Evolutionary conservation across 2,888 invertebrate genomes (phyloP).

Genomic region (Platyscelio sp.): DNA sequence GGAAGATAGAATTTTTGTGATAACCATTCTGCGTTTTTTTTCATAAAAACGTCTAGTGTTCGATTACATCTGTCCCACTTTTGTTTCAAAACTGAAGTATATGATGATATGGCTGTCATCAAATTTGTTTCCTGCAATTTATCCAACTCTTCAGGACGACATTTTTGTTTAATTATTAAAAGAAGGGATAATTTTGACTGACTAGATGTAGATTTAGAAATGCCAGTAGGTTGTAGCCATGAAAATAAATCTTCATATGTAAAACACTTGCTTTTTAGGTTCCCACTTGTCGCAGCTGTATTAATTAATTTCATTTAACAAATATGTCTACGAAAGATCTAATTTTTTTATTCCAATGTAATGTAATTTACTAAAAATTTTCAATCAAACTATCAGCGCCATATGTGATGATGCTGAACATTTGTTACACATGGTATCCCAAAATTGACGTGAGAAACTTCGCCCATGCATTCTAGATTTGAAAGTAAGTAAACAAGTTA

Average conservation of each 20-base stretch:
- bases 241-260: constrained; percentile 13
- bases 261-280: constrained; percentile 11
- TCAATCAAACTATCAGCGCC: too few species aligned
- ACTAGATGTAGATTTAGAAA: constrained; percentile 1
- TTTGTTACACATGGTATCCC: too few species aligned
- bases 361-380: too few species aligned
- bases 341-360: too few species aligned
- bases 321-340: too few species aligned
- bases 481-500: too few species aligned
- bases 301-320: too few species aligned
- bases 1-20: not conserved
- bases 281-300: constrained; percentile 2
- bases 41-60: not conserved
- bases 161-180: not conserved
- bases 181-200: not conserved
- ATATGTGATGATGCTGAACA: too few species aligned
- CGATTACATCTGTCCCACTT: constrained; percentile 6
- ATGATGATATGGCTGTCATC: constrained; percentile 1
- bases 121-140: not conserved
- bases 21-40: not conserved
- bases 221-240: not conserved
- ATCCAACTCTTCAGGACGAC: not conserved
- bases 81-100: not conserved
- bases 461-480: too few species aligned
- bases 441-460: too few species aligned